Evolutionary conservation across 2,113 vertebrate genomes (phyloP).

Genomic region (Leptosomus discolor): DNA sequence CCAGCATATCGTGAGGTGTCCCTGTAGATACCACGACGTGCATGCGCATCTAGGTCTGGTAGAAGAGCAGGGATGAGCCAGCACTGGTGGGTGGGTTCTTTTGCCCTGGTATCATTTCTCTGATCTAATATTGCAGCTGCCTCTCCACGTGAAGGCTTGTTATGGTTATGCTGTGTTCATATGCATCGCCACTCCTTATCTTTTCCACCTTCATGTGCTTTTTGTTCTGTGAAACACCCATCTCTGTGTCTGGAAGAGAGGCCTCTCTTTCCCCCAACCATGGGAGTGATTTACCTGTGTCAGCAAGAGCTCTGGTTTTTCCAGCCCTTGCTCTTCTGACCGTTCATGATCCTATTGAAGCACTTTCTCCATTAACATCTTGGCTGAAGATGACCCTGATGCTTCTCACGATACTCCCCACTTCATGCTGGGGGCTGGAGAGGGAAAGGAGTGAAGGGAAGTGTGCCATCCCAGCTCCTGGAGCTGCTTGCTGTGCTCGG

Average conservation of each 20-base stretch:
- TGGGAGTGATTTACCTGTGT: accelerated
- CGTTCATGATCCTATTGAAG: not conserved
- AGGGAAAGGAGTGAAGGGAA: too few species aligned
- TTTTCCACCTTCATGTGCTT: not conserved
- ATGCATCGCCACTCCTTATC: accelerated
- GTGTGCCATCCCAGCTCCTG: too few species aligned
- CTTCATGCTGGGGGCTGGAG: not conserved
- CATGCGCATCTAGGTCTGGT: accelerated
- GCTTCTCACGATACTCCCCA: accelerated
- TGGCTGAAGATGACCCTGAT: not conserved
- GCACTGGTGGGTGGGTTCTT: not conserved
- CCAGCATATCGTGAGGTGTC: not conserved
- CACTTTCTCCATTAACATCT: not conserved
- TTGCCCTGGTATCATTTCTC: not conserved
- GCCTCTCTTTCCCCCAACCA: not conserved
- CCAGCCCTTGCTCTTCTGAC: not conserved
- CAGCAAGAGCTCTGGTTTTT: not conserved
- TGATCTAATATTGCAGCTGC: not conserved
- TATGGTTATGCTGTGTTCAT: accelerated
- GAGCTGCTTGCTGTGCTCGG: not conserved
- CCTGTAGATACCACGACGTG: accelerated
- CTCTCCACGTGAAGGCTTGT: accelerated
- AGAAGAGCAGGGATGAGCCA: not conserved
- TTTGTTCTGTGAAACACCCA: not conserved
- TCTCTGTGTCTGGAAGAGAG: accelerated